phyloP scores from a whole-genome alignment of 1,140 invertebrate species.

The Neelides sp. region DNA sequence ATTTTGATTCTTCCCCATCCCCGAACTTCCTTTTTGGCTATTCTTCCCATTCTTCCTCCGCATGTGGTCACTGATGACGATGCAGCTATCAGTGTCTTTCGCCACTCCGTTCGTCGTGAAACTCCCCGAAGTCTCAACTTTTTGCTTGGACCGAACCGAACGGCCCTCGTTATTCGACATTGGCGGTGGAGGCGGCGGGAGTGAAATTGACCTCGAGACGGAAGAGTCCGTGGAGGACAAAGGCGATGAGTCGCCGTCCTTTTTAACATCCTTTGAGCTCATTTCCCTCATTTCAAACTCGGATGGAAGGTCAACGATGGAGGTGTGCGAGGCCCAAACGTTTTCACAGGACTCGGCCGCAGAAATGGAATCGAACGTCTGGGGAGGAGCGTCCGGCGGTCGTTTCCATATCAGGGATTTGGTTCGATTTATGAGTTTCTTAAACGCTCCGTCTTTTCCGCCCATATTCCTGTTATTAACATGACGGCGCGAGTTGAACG shows the following conservation, averaged over 20 bases:
- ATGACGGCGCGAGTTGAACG: neutral
- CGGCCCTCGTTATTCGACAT: neutral
- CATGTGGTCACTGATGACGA: slow-evolving; percentile 24
- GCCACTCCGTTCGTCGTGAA: neutral
- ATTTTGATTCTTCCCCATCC: slow-evolving; percentile 12
- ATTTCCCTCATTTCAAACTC: neutral
- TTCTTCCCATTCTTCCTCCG: slow-evolving; percentile 1
- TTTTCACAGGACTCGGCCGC: slow-evolving; percentile 6
- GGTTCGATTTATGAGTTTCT: slow-evolving; percentile 28
- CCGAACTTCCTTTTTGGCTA: slow-evolving; percentile 24
- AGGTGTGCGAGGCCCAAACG: slow-evolving; percentile 25
- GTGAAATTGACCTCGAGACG: slow-evolving; percentile 36
- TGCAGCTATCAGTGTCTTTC: slow-evolving; percentile 17
- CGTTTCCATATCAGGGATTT: slow-evolving; percentile 29
- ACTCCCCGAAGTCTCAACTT: neutral
- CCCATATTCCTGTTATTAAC: neutral
- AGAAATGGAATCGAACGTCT: slow-evolving; percentile 22
- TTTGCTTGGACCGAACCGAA: neutral
- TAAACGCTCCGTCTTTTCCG: slow-evolving; percentile 18
- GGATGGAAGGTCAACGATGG: slow-evolving; percentile 14
- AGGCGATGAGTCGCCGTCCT: neutral
- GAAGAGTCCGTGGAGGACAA: slow-evolving; percentile 36
- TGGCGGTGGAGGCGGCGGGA: neutral
- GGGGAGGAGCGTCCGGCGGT: neutral
- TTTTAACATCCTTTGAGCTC: neutral